Base-by-base conservation (phyloP, 2,113 vertebrate species). In the Sprattus sprattus region DNA sequence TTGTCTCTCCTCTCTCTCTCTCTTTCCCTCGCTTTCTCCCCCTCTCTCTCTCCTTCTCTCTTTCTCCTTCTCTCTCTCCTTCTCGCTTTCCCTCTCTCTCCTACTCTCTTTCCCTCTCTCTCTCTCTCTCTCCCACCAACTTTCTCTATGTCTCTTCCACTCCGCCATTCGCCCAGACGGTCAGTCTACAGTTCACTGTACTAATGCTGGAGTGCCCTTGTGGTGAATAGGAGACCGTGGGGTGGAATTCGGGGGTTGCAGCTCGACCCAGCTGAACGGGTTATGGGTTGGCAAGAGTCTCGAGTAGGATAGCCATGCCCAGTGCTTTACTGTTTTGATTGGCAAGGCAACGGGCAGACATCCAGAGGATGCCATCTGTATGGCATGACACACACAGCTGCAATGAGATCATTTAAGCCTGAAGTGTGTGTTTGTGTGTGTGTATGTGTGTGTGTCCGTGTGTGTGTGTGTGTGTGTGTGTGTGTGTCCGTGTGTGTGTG, bases 361-460 rank as follows among this genome's bases (percentile, higher is more conserved):
- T 18, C 71, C 71, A 78, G 32, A 1, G 28, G 71, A 39, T 18
- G 71, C 71, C 71, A 78, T 78, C 71, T 78, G 71, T 32, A 32
- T 39, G 15, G 28, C 11, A 39, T 39, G 32, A 32, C 71, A 39
- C 71, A 16, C 71, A 67, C 64, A 25, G 64, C 22, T 28, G 71
- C 71, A 78, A 78, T 78, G 71, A 78, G 28, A 32, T 78, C 28
- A 39, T 78, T 78, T 71, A 25, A 78, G 71, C 28, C 71, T 78
- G 28, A 28, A 64, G 22, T 7, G 57, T 64, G 57, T 64, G 57
- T 64, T n/a, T 10, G 1, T 67, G 64, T 67, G 64, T 67, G 64
- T 67, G 64, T 67, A 4, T 67, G 64, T 67, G n/a, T n/a, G n/a
- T n/a, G n/a, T n/a, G n/a, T n/a, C n/a, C n/a, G n/a, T n/a, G n/a